Percentiles rank a stretch among this genome's conserved stretches.
These are phyloP conservation scores for Ectobius pallidus DNA, from an alignment of 2,888 invertebrate species.

Conservation along the genomic window DNA sequence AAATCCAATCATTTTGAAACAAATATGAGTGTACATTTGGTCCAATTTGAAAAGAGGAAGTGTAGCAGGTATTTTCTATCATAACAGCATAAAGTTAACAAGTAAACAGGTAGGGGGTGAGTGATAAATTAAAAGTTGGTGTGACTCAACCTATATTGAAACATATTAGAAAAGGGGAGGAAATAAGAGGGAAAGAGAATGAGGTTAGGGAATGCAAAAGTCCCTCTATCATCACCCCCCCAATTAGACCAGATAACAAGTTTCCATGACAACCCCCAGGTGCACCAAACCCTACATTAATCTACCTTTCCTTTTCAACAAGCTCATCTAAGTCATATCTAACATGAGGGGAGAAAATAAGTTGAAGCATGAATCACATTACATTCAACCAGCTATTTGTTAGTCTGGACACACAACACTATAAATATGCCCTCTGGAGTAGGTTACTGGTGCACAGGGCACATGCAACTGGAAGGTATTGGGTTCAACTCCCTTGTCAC, in stretches of 20 bases:
- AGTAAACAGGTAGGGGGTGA: slow-evolving; percentile 10
- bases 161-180: background rate
- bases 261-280: slow-evolving; percentile 34
- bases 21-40: too few species aligned
- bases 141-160: slow-evolving; percentile 24
- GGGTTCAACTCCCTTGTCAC: too few species aligned
- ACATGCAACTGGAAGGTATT: too few species aligned
- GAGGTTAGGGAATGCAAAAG: background rate
- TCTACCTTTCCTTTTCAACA: slow-evolving; percentile 23
- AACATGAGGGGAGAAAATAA: background rate
- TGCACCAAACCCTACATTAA: slow-evolving; percentile 23
- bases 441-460: too few species aligned
- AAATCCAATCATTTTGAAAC: too few species aligned
- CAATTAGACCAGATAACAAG: slow-evolving; percentile 35
- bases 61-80: too few species aligned
- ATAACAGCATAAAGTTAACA: too few species aligned
- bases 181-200: background rate
- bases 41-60: too few species aligned
- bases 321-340: slow-evolving; percentile 4
- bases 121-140: slow-evolving; percentile 22
- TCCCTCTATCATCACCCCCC: background rate
- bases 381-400: too few species aligned
- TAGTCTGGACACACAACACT: too few species aligned
- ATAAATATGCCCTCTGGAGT: too few species aligned
- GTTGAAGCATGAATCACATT: too few species aligned